Percentiles rank a stretch among this genome's conserved stretches.
Conservation (phyloP, 2,797 vertebrate genomes). For the Strix occidentalis region DNA sequence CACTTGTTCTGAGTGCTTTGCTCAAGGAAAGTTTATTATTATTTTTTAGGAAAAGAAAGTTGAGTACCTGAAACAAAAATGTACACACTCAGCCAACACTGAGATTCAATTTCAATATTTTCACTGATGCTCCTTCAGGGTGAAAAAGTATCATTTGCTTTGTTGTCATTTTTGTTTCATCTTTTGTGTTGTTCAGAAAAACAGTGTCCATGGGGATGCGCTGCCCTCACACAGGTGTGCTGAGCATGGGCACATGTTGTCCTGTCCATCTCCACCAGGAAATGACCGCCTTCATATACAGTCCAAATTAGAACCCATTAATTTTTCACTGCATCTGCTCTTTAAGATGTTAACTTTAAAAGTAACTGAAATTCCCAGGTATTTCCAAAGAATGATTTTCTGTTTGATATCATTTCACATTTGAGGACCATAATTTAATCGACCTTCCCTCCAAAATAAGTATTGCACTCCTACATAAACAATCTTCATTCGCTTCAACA, state of each 20-base stretch:
- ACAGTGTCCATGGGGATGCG: background rate
- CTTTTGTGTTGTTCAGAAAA: background rate
- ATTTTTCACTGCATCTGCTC: background rate
- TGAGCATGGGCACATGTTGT: accelerated
- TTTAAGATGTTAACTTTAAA: background rate
- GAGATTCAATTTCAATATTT: background rate
- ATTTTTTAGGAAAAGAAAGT: background rate
- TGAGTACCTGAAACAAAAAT: background rate
- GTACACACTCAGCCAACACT: background rate
- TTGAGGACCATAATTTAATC: background rate
- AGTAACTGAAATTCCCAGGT: background rate
- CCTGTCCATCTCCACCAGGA: background rate
- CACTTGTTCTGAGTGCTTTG: background rate
- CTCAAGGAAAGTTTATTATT: background rate
- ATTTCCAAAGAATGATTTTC: background rate
- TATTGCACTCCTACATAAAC: background rate
- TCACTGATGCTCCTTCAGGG: background rate
- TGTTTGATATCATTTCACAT: background rate
- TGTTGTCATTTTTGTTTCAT: accelerated
- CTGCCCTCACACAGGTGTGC: background rate
- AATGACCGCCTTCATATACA: background rate
- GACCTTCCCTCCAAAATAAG: background rate
- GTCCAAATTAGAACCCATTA: background rate
- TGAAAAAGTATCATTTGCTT: background rate
- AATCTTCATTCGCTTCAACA: background rate